Evolutionary conservation across 2,113 vertebrate species (phyloP).

Genomic region (Percina caprodes): DNA sequence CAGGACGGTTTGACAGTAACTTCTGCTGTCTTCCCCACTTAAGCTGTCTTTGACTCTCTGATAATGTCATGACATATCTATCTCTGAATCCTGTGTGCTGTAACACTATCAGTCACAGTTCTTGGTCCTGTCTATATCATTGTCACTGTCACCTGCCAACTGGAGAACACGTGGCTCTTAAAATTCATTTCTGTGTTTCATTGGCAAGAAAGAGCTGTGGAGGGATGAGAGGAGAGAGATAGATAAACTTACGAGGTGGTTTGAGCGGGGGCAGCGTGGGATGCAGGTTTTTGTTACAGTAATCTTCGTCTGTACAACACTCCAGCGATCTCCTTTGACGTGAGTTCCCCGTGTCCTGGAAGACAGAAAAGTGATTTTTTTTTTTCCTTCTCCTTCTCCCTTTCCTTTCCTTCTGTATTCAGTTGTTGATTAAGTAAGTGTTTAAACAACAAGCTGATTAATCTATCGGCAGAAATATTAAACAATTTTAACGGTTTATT

Average conservation of each 20-base stretch:
- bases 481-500: neutral
- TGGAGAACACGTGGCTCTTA: conserved; percentile 24
- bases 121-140: conserved; percentile 5
- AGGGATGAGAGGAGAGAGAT: conserved; percentile 5
- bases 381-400: neutral
- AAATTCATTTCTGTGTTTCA: conserved; percentile 18
- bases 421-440: neutral
- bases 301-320: conserved; percentile 95
- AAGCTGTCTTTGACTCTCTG: conserved; percentile 34
- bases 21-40: conserved; percentile 19
- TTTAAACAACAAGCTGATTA: neutral
- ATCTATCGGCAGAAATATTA: neutral
- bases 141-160: conserved; percentile 30
- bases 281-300: conserved; percentile 93
- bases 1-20: conserved; percentile 34
- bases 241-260: conserved; percentile 84
- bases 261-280: conserved; percentile 92
- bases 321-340: conserved; percentile 91
- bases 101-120: conserved; percentile 49
- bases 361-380: conserved; percentile 7
- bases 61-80: conserved; percentile 49
- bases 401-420: neutral
- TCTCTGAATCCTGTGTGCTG: conserved; percentile 18
- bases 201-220: neutral
- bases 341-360: conserved; percentile 89